Conservation (phyloP, 2,797 vertebrate genomes). For the Botia kubotai region DNA sequence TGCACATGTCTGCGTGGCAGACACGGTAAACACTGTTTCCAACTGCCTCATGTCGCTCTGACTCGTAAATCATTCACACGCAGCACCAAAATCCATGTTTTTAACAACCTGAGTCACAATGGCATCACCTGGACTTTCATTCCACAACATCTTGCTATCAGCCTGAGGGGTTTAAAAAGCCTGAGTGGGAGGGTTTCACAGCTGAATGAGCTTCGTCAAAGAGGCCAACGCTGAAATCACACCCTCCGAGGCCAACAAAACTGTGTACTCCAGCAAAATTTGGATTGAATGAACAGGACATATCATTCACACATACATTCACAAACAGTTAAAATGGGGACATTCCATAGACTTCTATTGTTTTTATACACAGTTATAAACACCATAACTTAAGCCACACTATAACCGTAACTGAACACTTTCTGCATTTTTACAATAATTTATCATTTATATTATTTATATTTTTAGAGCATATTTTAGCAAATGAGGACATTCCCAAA, state of each 20-base stretch:
- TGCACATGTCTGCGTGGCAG: constrained; percentile 1
- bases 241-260: constrained; percentile 1
- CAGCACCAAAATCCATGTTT: background rate
- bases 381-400: no score
- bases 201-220: constrained; percentile 57
- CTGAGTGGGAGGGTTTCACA: constrained; percentile 49
- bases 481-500: no score
- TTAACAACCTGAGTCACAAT: constrained; percentile 34
- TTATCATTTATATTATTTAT: no score
- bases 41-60: constrained; percentile 6
- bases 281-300: constrained; percentile 26
- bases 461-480: no score
- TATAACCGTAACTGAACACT: no score
- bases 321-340: background rate
- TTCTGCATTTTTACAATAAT: no score
- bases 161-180: constrained; percentile 13
- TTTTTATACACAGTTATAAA: no score
- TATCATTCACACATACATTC: constrained; percentile 8
- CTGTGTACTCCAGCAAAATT: constrained; percentile 26
- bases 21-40: background rate
- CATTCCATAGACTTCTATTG: no score
- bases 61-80: constrained; percentile 13
- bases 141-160: constrained; percentile 47
- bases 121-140: constrained; percentile 23
- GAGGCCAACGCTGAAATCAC: constrained; percentile 46